These are phyloP conservation scores for Microtus montanus DNA, from an alignment of 2,113 vertebrate species.

Conservation along the genomic window DNA sequence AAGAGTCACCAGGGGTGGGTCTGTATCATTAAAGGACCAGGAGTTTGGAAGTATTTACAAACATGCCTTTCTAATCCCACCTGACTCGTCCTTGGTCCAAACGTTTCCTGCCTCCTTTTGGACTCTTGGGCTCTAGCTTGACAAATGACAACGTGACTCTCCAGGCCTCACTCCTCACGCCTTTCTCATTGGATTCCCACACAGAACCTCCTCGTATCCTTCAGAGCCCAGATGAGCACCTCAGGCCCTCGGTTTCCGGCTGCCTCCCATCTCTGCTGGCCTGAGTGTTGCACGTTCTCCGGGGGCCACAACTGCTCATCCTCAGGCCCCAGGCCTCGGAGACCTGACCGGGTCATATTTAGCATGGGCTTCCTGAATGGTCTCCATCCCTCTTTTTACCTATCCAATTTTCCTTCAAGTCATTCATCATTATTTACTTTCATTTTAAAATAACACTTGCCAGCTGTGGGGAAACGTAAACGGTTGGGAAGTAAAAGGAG, in stretches of 20 bases:
- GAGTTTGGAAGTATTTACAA: not conserved
- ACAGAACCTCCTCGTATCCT: not conserved
- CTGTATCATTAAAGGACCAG: not conserved
- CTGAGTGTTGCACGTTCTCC: not conserved
- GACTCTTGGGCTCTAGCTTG: not conserved
- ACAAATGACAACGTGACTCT: not conserved
- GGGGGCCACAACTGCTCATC: not conserved
- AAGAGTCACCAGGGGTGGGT: not conserved
- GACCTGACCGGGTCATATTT: not conserved
- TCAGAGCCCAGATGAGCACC: not conserved
- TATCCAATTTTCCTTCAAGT: conserved; percentile 13
- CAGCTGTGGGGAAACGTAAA: conserved; percentile 11
- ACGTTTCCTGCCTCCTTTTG: not conserved
- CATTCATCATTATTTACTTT: conserved; percentile 37
- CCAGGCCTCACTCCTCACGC: not conserved
- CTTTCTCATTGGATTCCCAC: not conserved
- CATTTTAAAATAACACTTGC: conserved; percentile 54
- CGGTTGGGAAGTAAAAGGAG: conserved; percentile 40
- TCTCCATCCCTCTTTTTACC: not conserved
- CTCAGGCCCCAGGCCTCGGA: not conserved
- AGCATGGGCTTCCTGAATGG: not conserved
- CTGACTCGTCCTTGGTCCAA: not conserved
- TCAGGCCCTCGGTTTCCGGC: not conserved
- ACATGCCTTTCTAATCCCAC: not conserved
- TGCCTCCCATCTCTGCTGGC: not conserved